A percentile compares a stretch with the other conserved stretches of the same genome.
Conservation (phyloP, 2,888 invertebrate genomes). For the Macropis europaea region DNA sequence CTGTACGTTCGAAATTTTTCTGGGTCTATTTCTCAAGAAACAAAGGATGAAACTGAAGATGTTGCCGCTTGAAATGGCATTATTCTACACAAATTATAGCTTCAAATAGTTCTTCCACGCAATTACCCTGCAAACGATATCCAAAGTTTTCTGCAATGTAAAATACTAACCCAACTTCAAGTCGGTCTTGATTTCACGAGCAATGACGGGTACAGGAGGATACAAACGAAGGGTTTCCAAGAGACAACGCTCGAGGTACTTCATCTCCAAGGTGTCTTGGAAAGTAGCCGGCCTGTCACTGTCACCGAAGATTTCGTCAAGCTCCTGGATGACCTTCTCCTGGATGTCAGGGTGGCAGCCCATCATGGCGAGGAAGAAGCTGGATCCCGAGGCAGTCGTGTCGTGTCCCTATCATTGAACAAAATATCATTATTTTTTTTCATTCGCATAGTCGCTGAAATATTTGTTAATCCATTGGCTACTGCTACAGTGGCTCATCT, state of each 20-base stretch:
- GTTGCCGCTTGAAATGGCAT: too few relatives aligned
- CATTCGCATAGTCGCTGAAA: too few relatives aligned
- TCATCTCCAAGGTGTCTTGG: slow-evolving; percentile 89
- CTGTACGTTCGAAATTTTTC: too few relatives aligned
- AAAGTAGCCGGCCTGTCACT: slow-evolving; percentile 89
- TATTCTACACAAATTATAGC: too few relatives aligned
- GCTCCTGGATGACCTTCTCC: slow-evolving; percentile 86
- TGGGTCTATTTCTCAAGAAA: too few relatives aligned
- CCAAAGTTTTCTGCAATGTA: too few relatives aligned
- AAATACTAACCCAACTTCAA: slow-evolving; percentile 84
- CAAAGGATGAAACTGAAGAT: too few relatives aligned
- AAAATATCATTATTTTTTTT: slow-evolving; percentile 60
- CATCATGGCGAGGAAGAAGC: slow-evolving; percentile 91
- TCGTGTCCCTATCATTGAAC: slow-evolving; percentile 86
- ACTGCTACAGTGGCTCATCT: too few relatives aligned
- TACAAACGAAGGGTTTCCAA: slow-evolving; percentile 89
- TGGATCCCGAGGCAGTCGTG: slow-evolving; percentile 92
- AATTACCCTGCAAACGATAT: too few relatives aligned
- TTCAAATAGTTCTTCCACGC: too few relatives aligned
- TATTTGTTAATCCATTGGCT: too few relatives aligned
- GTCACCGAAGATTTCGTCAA: slow-evolving; percentile 89
- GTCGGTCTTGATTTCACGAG: slow-evolving; percentile 86
- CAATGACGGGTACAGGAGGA: slow-evolving; percentile 90
- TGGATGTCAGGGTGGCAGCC: slow-evolving; percentile 91
- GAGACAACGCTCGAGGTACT: slow-evolving; percentile 89